These are phyloP conservation scores for Pterocles burchelli DNA, from an alignment of 2,113 vertebrate species.

Conservation along the genomic window DNA sequence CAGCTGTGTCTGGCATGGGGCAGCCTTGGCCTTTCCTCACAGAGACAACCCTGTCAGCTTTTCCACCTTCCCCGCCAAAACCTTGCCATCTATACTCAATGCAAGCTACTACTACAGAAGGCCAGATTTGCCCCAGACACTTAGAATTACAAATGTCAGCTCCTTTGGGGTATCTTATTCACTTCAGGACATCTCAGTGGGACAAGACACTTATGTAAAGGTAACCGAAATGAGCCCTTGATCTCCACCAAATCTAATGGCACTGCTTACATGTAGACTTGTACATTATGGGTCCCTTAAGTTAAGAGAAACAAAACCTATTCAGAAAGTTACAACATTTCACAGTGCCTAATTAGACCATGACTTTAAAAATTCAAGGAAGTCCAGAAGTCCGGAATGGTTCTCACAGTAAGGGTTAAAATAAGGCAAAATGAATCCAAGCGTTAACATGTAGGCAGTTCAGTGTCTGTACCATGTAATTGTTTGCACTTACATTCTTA, in stretches of 20 bases:
- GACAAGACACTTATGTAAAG: neutral
- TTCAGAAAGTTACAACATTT: neutral
- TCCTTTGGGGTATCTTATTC: neutral
- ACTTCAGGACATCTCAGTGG: neutral
- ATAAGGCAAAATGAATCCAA: neutral
- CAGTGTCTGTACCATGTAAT: neutral
- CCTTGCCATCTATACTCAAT: neutral
- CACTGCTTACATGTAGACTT: neutral
- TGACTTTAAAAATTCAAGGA: neutral
- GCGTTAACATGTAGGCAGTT: neutral
- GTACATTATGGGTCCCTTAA: neutral
- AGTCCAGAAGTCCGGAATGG: neutral
- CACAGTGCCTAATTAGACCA: neutral
- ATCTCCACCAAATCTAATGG: neutral
- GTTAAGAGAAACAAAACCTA: neutral
- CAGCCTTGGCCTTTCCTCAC: neutral
- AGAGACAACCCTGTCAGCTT: neutral
- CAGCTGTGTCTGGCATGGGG: too few relatives aligned
- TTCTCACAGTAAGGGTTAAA: neutral
- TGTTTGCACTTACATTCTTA: neutral
- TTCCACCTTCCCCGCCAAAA: accelerated
- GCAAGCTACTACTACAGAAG: neutral
- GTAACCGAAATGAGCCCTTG: neutral
- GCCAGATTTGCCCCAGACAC: neutral
- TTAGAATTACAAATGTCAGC: neutral